Evolutionary conservation across 2,888 invertebrate genomes (phyloP).

Genomic region (Microdon myrmicae): DNA sequence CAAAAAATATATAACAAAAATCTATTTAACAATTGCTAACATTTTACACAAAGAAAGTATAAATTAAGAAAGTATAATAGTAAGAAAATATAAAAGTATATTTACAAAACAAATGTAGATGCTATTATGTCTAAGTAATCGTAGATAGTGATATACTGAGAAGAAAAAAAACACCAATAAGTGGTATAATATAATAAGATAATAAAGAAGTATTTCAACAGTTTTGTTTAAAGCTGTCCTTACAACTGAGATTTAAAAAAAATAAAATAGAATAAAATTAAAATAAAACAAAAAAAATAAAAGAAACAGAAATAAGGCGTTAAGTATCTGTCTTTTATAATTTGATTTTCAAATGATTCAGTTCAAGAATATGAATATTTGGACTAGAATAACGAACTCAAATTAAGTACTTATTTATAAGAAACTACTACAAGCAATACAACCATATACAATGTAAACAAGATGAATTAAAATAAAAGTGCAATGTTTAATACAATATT

Average conservation of each 20-base stretch:
- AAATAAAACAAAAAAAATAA: no score
- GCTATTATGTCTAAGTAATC: constrained; percentile 44
- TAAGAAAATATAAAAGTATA: constrained; percentile 45
- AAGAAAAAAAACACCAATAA: constrained; percentile 41
- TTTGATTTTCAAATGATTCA: no score
- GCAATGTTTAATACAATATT: constrained; percentile 46
- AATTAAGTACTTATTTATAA: constrained; percentile 60
- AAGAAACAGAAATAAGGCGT: no score
- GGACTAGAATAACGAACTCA: constrained; percentile 40
- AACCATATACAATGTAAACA: constrained; percentile 48
- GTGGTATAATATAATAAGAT: constrained; percentile 32
- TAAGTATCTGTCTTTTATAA: no score
- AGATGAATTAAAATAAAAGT: constrained; percentile 33
- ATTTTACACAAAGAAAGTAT: constrained; percentile 52
- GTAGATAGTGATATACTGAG: constrained; percentile 51
- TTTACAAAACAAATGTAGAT: constrained; percentile 51
- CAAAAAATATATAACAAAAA: constrained; percentile 44
- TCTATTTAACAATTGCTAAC: constrained; percentile 52
- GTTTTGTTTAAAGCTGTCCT: no score
- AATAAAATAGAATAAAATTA: no score
- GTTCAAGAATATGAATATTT: constrained; percentile 24
- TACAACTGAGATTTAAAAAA: no score
- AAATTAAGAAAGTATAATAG: no score
- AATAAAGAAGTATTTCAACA: constrained; percentile 22
- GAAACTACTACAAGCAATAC: constrained; percentile 67